Evolutionary conservation across 37 sponge, comb jelly and placozoan species (phyloP).

Genomic region (Eunapius fragilis): DNA sequence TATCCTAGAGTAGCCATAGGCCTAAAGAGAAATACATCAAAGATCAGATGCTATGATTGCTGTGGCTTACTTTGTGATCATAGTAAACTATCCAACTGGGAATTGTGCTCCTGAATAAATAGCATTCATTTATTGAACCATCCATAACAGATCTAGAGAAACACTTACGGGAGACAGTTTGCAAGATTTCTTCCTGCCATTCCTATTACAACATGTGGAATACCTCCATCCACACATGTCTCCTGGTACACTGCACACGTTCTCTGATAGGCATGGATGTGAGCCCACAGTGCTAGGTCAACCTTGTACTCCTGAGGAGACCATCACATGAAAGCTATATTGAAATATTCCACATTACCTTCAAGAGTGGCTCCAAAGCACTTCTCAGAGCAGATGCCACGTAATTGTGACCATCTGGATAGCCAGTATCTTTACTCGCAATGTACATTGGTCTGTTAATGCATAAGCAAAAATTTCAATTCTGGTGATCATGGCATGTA

Average conservation of each 20-base stretch:
- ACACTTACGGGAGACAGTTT: neutral
- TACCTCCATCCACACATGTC: conserved; percentile 36
- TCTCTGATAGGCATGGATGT: conserved; percentile 82
- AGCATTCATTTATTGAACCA: neutral
- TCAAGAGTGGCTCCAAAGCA: conserved; percentile 53
- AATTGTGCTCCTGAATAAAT: neutral
- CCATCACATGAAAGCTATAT: too few relatives aligned
- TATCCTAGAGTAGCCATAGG: conserved; percentile 65
- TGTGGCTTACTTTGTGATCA: neutral
- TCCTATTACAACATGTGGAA: conserved; percentile 58
- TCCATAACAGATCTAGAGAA: neutral
- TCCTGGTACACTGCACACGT: conserved; percentile 74
- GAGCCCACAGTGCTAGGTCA: conserved; percentile 77
- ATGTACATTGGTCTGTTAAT: conserved; percentile 82
- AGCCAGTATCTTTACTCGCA: conserved; percentile 39
- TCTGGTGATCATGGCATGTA: too few relatives aligned
- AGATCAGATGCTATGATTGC: neutral
- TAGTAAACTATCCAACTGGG: neutral
- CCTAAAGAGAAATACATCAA: conserved; percentile 21
- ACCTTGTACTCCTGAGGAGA: conserved; percentile 48
- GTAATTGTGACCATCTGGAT: neutral
- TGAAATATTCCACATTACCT: conserved; percentile 28
- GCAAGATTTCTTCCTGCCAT: conserved; percentile 51
- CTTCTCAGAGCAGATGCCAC: conserved; percentile 45
- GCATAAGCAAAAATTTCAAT: too few relatives aligned